phyloP scores from a whole-genome alignment of 2,888 invertebrate species.

The Autographa gamma region DNA sequence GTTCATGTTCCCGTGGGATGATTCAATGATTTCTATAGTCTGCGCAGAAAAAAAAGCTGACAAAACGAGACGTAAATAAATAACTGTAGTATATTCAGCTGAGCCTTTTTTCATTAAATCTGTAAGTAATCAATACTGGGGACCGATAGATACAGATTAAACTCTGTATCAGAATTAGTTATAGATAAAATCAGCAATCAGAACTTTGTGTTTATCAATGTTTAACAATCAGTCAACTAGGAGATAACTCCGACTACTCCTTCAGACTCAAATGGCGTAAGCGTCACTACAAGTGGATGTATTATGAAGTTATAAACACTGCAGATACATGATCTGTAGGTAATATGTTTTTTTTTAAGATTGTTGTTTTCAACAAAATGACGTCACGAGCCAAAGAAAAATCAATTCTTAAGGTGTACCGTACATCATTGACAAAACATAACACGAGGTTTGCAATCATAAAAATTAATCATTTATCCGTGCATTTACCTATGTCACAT shows the following conservation, averaged over 20 bases:
- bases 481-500: too few relatives aligned
- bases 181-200: conserved; percentile 35
- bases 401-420: conserved; percentile 18
- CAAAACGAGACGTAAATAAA: too few relatives aligned
- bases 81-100: too few relatives aligned
- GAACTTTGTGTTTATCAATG: conserved; percentile 40
- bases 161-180: conserved; percentile 15
- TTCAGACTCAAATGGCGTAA: conserved; percentile 22
- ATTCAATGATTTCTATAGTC: too few relatives aligned
- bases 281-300: conserved; percentile 11
- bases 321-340: not conserved
- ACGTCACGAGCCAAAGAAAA: conserved; percentile 23
- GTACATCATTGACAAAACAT: not conserved
- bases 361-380: conserved; percentile 37
- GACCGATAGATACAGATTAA: not conserved
- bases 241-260: conserved; percentile 41
- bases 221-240: conserved; percentile 50
- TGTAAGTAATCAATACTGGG: not conserved
- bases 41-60: too few relatives aligned
- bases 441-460: not conserved
- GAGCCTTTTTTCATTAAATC: not conserved
- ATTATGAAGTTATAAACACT: not conserved
- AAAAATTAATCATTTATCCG: conserved; percentile 3
- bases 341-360: conserved; percentile 21
- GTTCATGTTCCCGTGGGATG: too few relatives aligned